Evolutionary conservation across 2,113 vertebrate species (phyloP).

Genomic region (Rhinolophus ferrumequinum): DNA sequence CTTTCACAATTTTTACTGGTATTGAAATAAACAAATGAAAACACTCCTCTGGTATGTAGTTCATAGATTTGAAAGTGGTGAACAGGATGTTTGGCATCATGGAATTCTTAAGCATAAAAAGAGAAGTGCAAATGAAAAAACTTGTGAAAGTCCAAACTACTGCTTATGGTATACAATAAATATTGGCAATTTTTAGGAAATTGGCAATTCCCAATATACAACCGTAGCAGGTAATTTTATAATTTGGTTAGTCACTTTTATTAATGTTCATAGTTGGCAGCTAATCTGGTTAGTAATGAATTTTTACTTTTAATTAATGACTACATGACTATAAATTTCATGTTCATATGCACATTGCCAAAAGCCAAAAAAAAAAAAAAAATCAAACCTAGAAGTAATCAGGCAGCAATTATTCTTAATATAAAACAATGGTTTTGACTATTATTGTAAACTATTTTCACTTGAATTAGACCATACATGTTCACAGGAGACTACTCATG

Average conservation of each 20-base stretch:
- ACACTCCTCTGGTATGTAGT: background rate
- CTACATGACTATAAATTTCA: background rate
- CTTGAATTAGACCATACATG: background rate
- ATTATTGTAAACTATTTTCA: background rate
- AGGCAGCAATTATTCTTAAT: background rate
- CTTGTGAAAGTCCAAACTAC: background rate
- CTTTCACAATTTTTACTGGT: background rate
- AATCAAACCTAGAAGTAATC: constrained; percentile 16
- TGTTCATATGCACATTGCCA: background rate
- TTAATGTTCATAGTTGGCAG: background rate
- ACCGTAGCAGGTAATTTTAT: background rate
- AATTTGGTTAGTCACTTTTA: constrained; percentile 3
- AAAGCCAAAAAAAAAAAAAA: background rate
- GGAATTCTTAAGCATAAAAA: background rate
- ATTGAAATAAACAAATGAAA: constrained; percentile 32
- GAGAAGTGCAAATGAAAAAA: background rate
- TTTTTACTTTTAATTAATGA: constrained; percentile 6
- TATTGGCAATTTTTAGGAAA: background rate
- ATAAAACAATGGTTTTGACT: background rate
- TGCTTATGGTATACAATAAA: background rate
- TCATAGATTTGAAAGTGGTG: background rate
- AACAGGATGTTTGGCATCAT: background rate
- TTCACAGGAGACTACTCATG: background rate
- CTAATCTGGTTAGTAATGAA: constrained; percentile 18
- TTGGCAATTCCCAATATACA: background rate